Base-by-base conservation (phyloP, 2,888 invertebrate genomes). In the Cloeon dipterum region DNA sequence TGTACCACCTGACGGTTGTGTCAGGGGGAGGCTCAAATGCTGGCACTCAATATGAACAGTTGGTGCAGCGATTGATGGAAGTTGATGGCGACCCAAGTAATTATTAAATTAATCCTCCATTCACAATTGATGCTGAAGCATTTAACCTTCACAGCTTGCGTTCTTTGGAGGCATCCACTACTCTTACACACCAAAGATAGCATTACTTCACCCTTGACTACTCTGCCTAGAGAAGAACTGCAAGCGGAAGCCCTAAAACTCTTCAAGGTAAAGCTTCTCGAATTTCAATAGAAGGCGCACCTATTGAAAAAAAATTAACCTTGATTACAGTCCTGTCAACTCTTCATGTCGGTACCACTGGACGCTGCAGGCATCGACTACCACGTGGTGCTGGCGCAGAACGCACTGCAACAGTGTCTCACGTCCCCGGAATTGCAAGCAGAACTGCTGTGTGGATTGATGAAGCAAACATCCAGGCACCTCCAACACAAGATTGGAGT, bases 301-400 rank as follows among this genome's bases (percentile, higher is more conserved):
- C n/a, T n/a, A n/a, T n/a, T n/a, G n/a, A n/a, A n/a, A n/a, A n/a
- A n/a, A n/a, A n/a, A n/a, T n/a, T n/a, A n/a, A n/a, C n/a, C n/a
- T n/a, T n/a, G n/a, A n/a, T n/a, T n/a, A 35, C 62, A 88, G 85
- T 86, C 89, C 56, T 79, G 88, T 46, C 88, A 93, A 54, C 68
- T 94, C 45, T 96, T 94, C 62, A 88, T 86, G 72, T 89, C 88
- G 3, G 91, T 93, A 43, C 78, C 85, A 32, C 82, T 96, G 46
- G 91, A 93, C 59, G 83, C 85, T 51, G 82, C 89, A 38, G 86
- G 89, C 52, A 83, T 94, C 48, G 94, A 96, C 63, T 91, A 93
- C 61, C 94, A 96, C 61, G 91, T 96, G 50, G 86, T 86, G 41
- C 65, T 96, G 42, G 93, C 93, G 13, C 94, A 94, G 68, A 91